Base-by-base conservation (phyloP, 1,140 invertebrate genomes). In the Babylonia areolata region DNA sequence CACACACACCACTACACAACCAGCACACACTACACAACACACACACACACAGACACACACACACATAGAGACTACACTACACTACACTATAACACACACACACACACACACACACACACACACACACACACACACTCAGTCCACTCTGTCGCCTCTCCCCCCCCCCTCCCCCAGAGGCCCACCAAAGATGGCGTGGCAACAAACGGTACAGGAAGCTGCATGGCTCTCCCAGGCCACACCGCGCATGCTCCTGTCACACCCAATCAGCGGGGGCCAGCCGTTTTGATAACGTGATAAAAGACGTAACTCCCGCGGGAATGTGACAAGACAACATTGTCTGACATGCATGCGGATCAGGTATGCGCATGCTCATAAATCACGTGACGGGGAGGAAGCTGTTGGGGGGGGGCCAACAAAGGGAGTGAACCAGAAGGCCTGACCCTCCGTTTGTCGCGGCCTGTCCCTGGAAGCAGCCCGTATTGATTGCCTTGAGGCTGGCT, bases 301-400 rank as follows among this genome's bases (percentile, higher is more conserved):
- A 77, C 75, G 75, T 77, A 77, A 77, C 75, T 77, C 75, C 40
- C 75, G 75, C 35, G 75, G 37, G 75, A 77, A 40, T 77, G 75
- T 77, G 75, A 77, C 75, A 77, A 77, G 75, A 77, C 75, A 77
- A 77, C 75, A 77, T 42, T 39, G 37, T 77, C 75, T 77, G 75
- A 77, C 75, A 77, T 77, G 75, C 75, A 40, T 40, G 37, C 75
- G 75, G 75, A 40, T 77, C 75, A 77, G 75, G 75, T 77, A 77
- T 77, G 75, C 75, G 75, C 75, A 77, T 40, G 75, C 75, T 11
- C 28, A 40, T 77, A 77, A 77, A 77, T 77, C 75, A 77, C 75
- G 75, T 77, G 75, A 40, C 75, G 12, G 3, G 37, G n/a, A n/a
- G n/a, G n/a, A n/a, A n/a, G n/a, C n/a, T n/a, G n/a, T n/a, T n/a